A percentile compares a stretch with the other conserved stretches of the same genome.
These are phyloP conservation scores for Ophiodon elongatus DNA, from an alignment of 2,113 vertebrate species.

Conservation along the genomic window DNA sequence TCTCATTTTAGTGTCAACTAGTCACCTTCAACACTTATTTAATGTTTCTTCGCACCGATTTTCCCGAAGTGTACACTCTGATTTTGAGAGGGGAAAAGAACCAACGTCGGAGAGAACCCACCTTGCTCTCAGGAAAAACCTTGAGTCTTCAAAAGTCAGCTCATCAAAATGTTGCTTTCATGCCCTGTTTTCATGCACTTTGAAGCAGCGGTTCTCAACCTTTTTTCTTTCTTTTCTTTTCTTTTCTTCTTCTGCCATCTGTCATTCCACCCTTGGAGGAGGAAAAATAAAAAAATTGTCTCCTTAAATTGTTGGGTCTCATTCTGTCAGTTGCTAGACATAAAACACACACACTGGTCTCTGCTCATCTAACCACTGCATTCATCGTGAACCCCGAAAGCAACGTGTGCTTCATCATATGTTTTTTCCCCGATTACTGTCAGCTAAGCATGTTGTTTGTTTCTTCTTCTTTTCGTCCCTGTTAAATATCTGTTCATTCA, in stretches of 20 bases:
- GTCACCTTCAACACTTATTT: not conserved
- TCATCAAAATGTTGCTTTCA: not conserved
- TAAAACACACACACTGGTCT: not conserved
- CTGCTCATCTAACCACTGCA: not conserved
- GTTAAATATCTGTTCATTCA: not conserved
- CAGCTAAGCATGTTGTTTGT: not conserved
- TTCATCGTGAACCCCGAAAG: not conserved
- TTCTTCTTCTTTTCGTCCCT: not conserved
- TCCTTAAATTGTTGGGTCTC: not conserved
- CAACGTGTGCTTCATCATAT: not conserved
- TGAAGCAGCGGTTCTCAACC: not conserved
- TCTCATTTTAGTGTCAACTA: not conserved
- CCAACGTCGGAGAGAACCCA: not conserved
- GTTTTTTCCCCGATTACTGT: not conserved
- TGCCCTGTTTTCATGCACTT: not conserved
- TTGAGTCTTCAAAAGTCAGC: not conserved
- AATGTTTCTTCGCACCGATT: not conserved
- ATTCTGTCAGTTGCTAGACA: not conserved
- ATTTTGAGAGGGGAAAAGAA: not conserved
- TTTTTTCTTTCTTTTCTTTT: not conserved
- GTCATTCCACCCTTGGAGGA: not conserved
- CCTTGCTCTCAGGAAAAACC: not conserved
- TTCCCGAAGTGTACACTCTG: not conserved
- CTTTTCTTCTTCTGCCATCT: not conserved
- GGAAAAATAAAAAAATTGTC: not conserved